A percentile compares a stretch with the other conserved stretches of the same genome.
These are phyloP conservation scores for Unio pictorum DNA, from an alignment of 2,888 invertebrate species.

Conservation along the genomic window DNA sequence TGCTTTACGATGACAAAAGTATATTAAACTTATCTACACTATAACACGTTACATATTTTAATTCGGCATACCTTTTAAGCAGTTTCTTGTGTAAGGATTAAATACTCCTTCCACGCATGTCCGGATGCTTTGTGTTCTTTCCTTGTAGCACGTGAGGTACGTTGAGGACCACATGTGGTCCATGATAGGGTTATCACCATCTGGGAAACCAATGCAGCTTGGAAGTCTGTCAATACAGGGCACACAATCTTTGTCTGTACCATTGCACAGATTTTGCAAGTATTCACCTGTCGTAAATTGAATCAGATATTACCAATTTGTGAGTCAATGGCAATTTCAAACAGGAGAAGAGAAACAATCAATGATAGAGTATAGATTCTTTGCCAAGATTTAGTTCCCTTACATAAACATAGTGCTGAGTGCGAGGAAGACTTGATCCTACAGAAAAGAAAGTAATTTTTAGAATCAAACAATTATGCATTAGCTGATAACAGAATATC, in stretches of 20 bases:
- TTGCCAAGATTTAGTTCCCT: no score
- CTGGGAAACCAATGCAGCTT: slow-evolving; percentile 21
- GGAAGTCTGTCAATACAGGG: slow-evolving; percentile 19
- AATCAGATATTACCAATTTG: no score
- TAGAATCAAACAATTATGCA: no score
- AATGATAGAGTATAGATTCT: no score
- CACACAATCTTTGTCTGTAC: slow-evolving; percentile 8
- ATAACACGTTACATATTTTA: background rate
- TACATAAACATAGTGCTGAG: no score
- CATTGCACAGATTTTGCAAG: slow-evolving; percentile 25
- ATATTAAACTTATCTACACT: no score
- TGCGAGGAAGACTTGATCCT: no score
- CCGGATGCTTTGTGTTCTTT: slow-evolving; percentile 30
- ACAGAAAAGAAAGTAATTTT: no score
- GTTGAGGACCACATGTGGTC: slow-evolving; percentile 25
- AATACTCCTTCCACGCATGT: slow-evolving; percentile 41
- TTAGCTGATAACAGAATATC: no score
- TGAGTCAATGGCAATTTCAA: no score
- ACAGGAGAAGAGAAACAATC: no score
- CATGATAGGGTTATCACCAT: slow-evolving; percentile 21
- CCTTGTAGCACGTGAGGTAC: slow-evolving; percentile 36
- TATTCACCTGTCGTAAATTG: slow-evolving; percentile 17
- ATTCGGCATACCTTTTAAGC: slow-evolving; percentile 15
- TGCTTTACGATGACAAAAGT: no score
- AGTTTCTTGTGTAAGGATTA: slow-evolving; percentile 33